Evolutionary conservation across 2,113 vertebrate genomes (phyloP), one percentile per base, ranked within the genome.

Genomic region (Pseudopodoces humilis): DNA sequence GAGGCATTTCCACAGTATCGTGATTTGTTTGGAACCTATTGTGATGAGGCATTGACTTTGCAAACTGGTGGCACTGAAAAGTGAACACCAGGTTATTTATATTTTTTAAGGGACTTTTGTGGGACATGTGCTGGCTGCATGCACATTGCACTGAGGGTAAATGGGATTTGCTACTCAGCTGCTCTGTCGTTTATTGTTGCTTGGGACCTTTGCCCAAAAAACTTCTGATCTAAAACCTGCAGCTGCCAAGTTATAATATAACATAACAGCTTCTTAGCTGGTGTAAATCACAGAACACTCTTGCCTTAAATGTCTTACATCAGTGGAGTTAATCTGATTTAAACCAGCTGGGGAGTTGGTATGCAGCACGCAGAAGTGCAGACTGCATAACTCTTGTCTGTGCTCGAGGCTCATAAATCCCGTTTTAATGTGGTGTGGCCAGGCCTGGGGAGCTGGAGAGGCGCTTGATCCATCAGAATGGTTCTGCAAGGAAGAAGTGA

Each of bases 261-360:
- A 84, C 88, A 18, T 88, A 95, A 84, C 88, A 88, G 76, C 91
- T 94, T 92, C 86, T 97, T 90, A 94, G 94, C 80, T 93, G 72
- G 68, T 93, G 47, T 97, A 97, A 97, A 97, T 96, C 91, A 68
- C 86, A 69, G 69, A 67, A 81, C 44, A 63, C 88, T 86, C 80
- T 94, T 83, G 91, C 91, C 63, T 94, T 95, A 87, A 96, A 95
- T 92, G 84, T 92, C 91, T 95, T 91, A 92, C 86, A 91, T 95
- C 89, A 91, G 89, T 79, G 62, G 89, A 97, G 70, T 94, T 95
- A 95, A 95, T 89, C 83, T 96, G 94, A 97, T 95, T 96, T 95
- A 96, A 95, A 89, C 70, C 91, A 95, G 86, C 93, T 95, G 78
- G 70, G 89, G 77, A 85, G 41, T 87, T 92, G 93, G 94, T 95